phyloP scores from a whole-genome alignment of 2,797 vertebrate genomes.

The Sitta carolinensis region DNA sequence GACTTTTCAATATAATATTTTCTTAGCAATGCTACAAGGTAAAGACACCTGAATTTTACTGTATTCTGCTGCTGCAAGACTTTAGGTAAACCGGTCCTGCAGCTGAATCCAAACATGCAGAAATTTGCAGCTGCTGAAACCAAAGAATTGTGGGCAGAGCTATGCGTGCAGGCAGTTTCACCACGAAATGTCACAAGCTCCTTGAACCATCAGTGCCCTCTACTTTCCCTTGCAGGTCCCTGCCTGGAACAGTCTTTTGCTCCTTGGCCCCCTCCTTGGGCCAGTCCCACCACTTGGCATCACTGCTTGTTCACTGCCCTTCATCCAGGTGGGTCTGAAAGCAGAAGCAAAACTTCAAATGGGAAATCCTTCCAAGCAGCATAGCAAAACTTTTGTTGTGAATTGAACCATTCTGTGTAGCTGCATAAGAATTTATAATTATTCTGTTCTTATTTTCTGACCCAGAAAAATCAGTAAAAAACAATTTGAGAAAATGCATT shows the following conservation, averaged over 20 bases:
- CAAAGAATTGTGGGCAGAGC: not conserved
- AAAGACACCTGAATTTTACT: not conserved
- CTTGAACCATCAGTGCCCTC: not conserved
- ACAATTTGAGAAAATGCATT: accelerated
- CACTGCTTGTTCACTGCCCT: not conserved
- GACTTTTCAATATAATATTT: not conserved
- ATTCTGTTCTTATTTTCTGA: not conserved
- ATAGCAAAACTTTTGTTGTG: not conserved
- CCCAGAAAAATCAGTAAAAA: not conserved
- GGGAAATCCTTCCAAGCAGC: not conserved
- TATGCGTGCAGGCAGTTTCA: accelerated
- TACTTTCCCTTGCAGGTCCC: not conserved
- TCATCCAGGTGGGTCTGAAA: not conserved
- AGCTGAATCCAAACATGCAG: not conserved
- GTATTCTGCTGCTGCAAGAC: not conserved
- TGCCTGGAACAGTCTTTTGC: not conserved
- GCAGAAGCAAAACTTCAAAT: not conserved
- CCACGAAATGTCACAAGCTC: not conserved
- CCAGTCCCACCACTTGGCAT: not conserved
- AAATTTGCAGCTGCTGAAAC: not conserved
- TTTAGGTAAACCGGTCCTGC: not conserved
- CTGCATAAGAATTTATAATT: not conserved
- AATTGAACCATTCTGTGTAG: not conserved
- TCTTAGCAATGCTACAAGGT: not conserved
- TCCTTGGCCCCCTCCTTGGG: accelerated